Percentiles rank a stretch among this genome's conserved stretches.
Evolutionary conservation across 2,888 invertebrate species (phyloP).

Genomic region (Agrochola litura): DNA sequence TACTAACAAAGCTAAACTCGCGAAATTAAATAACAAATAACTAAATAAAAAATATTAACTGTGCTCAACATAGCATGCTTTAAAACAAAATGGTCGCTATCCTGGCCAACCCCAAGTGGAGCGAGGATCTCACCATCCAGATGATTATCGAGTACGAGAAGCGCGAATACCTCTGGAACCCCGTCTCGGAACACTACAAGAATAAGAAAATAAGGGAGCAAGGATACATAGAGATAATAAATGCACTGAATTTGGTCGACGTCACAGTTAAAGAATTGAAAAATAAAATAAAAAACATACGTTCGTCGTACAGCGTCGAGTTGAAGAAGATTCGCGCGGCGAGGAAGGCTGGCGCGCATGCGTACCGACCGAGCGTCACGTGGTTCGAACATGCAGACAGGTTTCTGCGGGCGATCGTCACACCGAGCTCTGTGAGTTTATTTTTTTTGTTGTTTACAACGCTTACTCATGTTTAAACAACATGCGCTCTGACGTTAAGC

Average conservation of each 20-base stretch:
- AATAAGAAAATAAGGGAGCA: slow-evolving; percentile 89
- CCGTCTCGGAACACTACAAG: slow-evolving; percentile 88
- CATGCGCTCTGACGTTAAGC: slow-evolving; percentile 69
- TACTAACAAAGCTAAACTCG: slow-evolving; percentile 78
- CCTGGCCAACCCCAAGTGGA: slow-evolving; percentile 89
- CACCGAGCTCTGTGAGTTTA: slow-evolving; percentile 88
- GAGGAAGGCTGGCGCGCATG: slow-evolving; percentile 89
- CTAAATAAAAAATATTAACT: slow-evolving; percentile 67
- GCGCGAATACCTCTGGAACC: slow-evolving; percentile 89
- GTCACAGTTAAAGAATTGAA: slow-evolving; percentile 89
- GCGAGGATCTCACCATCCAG: slow-evolving; percentile 88
- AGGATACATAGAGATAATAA: slow-evolving; percentile 88
- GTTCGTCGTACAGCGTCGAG: slow-evolving; percentile 89
- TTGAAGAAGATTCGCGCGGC: slow-evolving; percentile 90
- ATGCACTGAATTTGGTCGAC: slow-evolving; percentile 86
- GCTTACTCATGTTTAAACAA: slow-evolving; percentile 72
- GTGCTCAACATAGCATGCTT: slow-evolving; percentile 78
- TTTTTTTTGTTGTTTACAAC: slow-evolving; percentile 72
- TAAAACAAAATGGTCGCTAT: slow-evolving; percentile 87
- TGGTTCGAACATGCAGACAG: slow-evolving; percentile 91
- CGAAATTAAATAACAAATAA: slow-evolving; percentile 75
- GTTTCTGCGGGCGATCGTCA: slow-evolving; percentile 90
- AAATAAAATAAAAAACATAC: slow-evolving; percentile 90
- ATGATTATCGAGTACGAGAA: slow-evolving; percentile 89
- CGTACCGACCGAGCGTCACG: slow-evolving; percentile 90